A percentile compares a stretch with the other conserved stretches of the same genome.
Conservation (phyloP, 1,140 invertebrate species). For the Anoplophora glabripennis region DNA sequence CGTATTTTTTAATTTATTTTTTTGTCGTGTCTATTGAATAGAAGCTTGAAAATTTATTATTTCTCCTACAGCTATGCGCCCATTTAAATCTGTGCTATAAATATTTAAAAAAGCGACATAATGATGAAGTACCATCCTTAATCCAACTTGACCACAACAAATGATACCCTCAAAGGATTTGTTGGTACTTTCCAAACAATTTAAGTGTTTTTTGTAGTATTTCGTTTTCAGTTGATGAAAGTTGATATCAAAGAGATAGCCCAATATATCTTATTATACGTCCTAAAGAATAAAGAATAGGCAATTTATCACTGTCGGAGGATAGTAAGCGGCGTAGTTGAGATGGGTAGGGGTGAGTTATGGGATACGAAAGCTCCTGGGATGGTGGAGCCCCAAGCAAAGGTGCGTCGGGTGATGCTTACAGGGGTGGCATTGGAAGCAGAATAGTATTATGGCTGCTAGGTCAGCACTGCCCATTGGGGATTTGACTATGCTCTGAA, state of each 20-base stretch:
- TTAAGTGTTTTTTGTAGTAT: constrained; percentile 26
- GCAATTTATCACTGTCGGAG: constrained; percentile 31
- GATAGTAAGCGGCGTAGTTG: constrained; percentile 21
- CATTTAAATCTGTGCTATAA: no score
- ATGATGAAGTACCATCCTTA: constrained; percentile 10
- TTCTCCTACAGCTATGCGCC: no score
- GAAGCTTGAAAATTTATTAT: no score
- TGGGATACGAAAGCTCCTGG: constrained; percentile 27
- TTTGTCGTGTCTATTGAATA: no score
- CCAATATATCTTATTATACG: constrained; percentile 30
- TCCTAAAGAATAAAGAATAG: constrained; percentile 25
- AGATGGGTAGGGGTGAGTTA: constrained; percentile 28
- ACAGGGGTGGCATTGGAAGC: constrained; percentile 6
- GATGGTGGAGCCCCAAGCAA: constrained; percentile 24
- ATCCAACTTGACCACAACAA: constrained; percentile 15
- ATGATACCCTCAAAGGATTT: constrained; percentile 6
- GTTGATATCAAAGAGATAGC: constrained; percentile 29
- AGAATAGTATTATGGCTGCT: constrained; percentile 40
- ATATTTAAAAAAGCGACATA: constrained; percentile 1
- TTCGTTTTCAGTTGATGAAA: constrained; percentile 15
- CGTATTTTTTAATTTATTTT: no score
- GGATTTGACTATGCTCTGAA: constrained; percentile 24
- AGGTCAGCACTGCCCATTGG: constrained; percentile 34
- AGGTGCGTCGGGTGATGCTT: constrained; percentile 30
- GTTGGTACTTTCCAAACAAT: constrained; percentile 17